Base-by-base conservation (phyloP, 2,113 vertebrate species). In the Chaenogobius annularis region DNA sequence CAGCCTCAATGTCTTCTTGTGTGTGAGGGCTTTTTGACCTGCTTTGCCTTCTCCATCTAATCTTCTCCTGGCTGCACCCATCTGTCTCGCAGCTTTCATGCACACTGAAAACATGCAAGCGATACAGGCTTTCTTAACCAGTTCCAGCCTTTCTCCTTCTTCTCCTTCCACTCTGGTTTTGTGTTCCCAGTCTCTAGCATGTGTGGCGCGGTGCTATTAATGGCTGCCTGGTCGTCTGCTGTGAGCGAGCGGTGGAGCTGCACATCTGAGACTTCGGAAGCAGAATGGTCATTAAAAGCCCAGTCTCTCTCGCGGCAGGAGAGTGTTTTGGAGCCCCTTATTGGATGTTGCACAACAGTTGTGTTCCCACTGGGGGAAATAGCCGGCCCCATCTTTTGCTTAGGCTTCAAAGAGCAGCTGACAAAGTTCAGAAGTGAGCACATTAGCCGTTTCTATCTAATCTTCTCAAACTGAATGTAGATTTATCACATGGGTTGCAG, bases 401-500 rank as follows among this genome's bases (percentile, higher is more conserved):
- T 50, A 2, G 14, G 78, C 85, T 86, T 90, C 89, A 89, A 89
- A 88, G 78, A 66, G 65, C 47, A 47, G 82, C 70, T 75, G 68
- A 87, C 81, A 79, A 89, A 86, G 83, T 91, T 93, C 85, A 82
- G 74, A 86, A 76, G 87, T 82, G 90, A 91, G 89, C 88, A 87
- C 88, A 85, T 90, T 82, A 88, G 86, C 79, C 81, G 78, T 80
- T 84, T 85, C 78, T 56, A 70, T 85, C 80, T 90, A 84, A 89
- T 90, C 91, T 92, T 87, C 83, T 80, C 82, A 92, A 90, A 93
- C 91, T 92, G 85, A 92, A 92, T 88, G 90, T 80, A 93, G 88
- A 93, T 92, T 88, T 89, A 56, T 61, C 61, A 63, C 61, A 63
- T 43, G 35, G 10, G 35, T 4, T 10, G 59, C 4, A 62, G 35